Evolutionary conservation across 2,113 vertebrate genomes (phyloP), one percentile per base, ranked within the genome.

Genomic region (Hippoglossus stenolepis): DNA sequence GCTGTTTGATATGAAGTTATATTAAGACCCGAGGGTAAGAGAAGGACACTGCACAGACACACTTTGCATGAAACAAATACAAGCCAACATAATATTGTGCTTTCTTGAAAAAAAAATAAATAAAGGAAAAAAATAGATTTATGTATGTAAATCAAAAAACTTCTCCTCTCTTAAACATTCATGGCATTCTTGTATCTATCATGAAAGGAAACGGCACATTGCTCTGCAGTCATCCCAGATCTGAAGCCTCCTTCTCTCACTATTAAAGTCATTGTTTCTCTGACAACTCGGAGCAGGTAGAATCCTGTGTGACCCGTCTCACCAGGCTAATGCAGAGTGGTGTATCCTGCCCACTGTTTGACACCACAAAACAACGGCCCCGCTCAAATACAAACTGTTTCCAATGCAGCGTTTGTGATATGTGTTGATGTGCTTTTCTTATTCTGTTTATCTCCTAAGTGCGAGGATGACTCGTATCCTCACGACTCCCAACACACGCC

Each of bases 1-100:
- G 78, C 70, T 85, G 88, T 90, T 88, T 88, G 71, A 87, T 84
- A 82, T 82, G 56, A 87, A 86, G 71, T 87, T 87, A 85, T 77
- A 87, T 88, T 91, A 85, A 77, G 87, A 91, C 83, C 83, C 70
- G 64, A 70, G 75, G 78, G 77, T 75, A 80, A 66, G 38, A 75
- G 79, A 86, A 81, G 77, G 68, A 89, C 63, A 86, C 72, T 53
- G 64, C 43, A 73, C 63, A 74, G 49, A 78, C 58, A 68, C 60
- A 69, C 77, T 86, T 70, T 77, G 57, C 43, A 80, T 76, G 65
- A 82, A 87, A 86, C 62, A 67, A 61, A 85, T 75, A 75, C 82
- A 79, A 78, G 61, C 43, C 57, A 83, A 47, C 31, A 45, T 20
- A 61, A 73, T 12, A 28, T 38, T 15, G 43, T 38, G 65, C 28